Evolutionary conservation across 1,140 invertebrate species (phyloP).

Genomic region (Cephus cinctus): DNA sequence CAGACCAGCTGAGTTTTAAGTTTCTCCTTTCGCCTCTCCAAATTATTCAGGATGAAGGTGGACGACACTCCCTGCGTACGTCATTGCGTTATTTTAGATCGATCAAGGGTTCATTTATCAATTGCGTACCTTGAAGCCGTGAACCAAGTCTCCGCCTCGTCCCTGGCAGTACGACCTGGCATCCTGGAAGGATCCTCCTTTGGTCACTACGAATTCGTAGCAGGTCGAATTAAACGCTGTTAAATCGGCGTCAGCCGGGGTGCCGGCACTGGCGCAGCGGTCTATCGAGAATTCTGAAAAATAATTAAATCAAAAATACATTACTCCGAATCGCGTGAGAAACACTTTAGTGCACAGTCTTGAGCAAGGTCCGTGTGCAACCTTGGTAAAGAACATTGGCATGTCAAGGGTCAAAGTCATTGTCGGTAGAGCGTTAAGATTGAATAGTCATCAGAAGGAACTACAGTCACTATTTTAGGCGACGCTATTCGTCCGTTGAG

Average conservation of each 20-base stretch:
- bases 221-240: constrained; percentile 82
- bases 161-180: constrained; percentile 73
- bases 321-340: not conserved
- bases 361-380: too few relatives aligned
- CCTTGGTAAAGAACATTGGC: too few relatives aligned
- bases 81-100: not conserved
- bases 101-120: constrained; percentile 2
- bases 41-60: constrained; percentile 74
- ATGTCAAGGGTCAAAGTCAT: not conserved
- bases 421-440: not conserved
- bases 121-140: constrained; percentile 64
- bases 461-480: not conserved
- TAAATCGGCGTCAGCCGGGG: constrained; percentile 72
- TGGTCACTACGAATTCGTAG: constrained; percentile 82
- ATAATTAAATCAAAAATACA: constrained; percentile 15
- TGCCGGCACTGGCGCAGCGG: constrained; percentile 68
- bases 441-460: too few relatives aligned
- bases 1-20: constrained; percentile 85
- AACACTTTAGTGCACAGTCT: not conserved
- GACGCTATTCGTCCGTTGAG: not conserved
- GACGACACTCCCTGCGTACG: constrained; percentile 63
- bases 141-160: constrained; percentile 78
- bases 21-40: constrained; percentile 75
- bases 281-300: constrained; percentile 77
- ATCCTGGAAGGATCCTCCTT: constrained; percentile 78